phyloP scores from a whole-genome alignment of 1,140 invertebrate genomes.

The Drosophila sturtevanti region DNA sequence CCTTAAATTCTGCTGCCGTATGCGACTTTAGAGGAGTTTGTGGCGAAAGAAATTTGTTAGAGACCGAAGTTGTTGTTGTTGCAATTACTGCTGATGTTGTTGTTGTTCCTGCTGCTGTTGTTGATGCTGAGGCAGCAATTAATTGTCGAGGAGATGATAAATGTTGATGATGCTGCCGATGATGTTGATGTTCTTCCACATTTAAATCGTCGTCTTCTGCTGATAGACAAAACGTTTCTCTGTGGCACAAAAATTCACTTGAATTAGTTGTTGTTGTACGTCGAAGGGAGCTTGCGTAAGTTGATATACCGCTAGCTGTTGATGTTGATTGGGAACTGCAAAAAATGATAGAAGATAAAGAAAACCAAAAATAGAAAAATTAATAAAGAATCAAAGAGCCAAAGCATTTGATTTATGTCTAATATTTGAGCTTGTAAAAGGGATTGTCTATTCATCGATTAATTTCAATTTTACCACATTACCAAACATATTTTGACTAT shows the following conservation, averaged over 20 bases:
- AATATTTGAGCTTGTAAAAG: background rate
- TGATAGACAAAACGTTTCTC: constrained; percentile 80
- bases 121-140: constrained; percentile 21
- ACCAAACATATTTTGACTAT: no score
- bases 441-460: background rate
- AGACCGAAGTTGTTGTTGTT: constrained; percentile 26
- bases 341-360: background rate
- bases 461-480: no score
- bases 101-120: constrained; percentile 12
- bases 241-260: constrained; percentile 82
- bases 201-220: constrained; percentile 64
- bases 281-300: constrained; percentile 81
- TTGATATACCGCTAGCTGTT: constrained; percentile 80
- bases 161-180: constrained; percentile 30
- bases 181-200: constrained; percentile 15
- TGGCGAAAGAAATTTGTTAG: constrained; percentile 56
- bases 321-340: constrained; percentile 83
- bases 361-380: background rate
- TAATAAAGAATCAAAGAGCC: background rate
- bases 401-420: no score
- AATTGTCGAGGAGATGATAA: background rate
- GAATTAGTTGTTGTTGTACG: constrained; percentile 82
- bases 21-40: constrained; percentile 53
- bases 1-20: constrained; percentile 61
- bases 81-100: constrained; percentile 30